Percentiles rank a stretch among this genome's conserved stretches.
Evolutionary conservation across 2,888 invertebrate species (phyloP).

Genomic region (Rhogogaster chlorosoma): DNA sequence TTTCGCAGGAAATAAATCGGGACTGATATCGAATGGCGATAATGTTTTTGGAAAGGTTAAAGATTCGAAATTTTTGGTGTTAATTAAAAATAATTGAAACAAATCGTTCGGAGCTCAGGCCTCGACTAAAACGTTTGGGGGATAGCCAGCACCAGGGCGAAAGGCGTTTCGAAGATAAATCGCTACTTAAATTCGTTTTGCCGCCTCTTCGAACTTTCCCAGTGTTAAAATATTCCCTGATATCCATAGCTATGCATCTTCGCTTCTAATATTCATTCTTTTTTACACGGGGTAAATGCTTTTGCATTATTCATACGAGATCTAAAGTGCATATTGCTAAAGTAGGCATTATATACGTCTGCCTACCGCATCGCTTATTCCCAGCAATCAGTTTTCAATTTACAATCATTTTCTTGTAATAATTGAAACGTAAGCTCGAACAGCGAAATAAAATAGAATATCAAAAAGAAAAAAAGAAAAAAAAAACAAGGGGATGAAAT

Average conservation of each 20-base stretch:
- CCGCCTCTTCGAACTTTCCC: background rate
- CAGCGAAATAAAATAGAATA: background rate
- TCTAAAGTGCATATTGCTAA: conserved; percentile 14
- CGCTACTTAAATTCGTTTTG: conserved; percentile 7
- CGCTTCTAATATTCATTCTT: conserved; percentile 27
- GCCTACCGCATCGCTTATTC: conserved; percentile 1
- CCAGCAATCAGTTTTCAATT: background rate
- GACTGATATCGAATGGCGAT: background rate
- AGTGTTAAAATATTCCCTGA: conserved; percentile 11
- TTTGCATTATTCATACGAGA: conserved; percentile 25
- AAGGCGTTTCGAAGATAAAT: conserved; percentile 13
- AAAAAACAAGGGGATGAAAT: background rate
- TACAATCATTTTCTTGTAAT: background rate
- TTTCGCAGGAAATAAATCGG: background rate
- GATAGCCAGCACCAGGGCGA: background rate
- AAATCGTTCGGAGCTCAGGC: background rate
- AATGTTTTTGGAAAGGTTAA: background rate
- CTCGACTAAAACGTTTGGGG: background rate
- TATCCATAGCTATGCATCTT: conserved; percentile 4
- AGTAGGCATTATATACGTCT: background rate
- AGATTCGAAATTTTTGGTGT: background rate
- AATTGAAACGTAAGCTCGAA: background rate
- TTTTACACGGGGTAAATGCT: conserved; percentile 3
- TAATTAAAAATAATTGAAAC: conserved; percentile 23
- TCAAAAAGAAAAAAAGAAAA: no score